Evolutionary conservation across 1,140 invertebrate genomes (phyloP).

Genomic region (Caenorhabditis inopinata): DNA sequence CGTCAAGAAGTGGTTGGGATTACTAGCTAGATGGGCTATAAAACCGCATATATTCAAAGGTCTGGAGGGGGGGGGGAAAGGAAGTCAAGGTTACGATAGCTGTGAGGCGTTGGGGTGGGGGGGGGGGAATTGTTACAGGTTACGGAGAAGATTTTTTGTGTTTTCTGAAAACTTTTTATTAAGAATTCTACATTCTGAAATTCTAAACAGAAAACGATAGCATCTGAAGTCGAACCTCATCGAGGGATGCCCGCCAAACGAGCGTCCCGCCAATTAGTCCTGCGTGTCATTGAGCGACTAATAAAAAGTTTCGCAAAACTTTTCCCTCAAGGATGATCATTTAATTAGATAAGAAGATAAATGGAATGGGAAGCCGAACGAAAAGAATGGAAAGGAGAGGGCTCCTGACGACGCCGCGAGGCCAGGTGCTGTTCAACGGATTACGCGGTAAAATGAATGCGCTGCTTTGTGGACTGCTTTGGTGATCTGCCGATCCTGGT

Average conservation of each 20-base stretch:
- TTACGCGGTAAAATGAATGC: conserved; percentile 14
- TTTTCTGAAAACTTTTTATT: too few relatives aligned
- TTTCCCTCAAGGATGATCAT: conserved; percentile 15
- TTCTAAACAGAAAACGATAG: neutral
- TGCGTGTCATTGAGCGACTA: conserved; percentile 28
- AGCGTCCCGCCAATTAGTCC: conserved; percentile 16
- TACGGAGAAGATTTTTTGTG: too few relatives aligned
- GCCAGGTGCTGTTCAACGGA: neutral
- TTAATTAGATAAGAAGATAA: conserved; percentile 16
- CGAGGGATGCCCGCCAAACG: too few relatives aligned
- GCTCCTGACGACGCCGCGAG: neutral
- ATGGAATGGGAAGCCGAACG: neutral
- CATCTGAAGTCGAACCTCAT: neutral
- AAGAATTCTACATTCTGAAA: too few relatives aligned
- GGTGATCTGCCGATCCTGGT: too few relatives aligned
- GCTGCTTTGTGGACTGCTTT: neutral
- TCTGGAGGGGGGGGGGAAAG: too few relatives aligned
- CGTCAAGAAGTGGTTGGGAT: too few relatives aligned
- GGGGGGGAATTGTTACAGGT: too few relatives aligned
- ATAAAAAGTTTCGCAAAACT: conserved; percentile 18
- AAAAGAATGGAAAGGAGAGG: neutral
- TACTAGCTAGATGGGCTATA: neutral
- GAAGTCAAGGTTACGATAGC: neutral
- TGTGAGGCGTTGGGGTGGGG: too few relatives aligned
- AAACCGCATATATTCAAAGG: neutral